Percentiles rank a stretch among this genome's conserved stretches.
Conservation (phyloP, 2,797 vertebrate species). For the Pangasius sanitwongsei region DNA sequence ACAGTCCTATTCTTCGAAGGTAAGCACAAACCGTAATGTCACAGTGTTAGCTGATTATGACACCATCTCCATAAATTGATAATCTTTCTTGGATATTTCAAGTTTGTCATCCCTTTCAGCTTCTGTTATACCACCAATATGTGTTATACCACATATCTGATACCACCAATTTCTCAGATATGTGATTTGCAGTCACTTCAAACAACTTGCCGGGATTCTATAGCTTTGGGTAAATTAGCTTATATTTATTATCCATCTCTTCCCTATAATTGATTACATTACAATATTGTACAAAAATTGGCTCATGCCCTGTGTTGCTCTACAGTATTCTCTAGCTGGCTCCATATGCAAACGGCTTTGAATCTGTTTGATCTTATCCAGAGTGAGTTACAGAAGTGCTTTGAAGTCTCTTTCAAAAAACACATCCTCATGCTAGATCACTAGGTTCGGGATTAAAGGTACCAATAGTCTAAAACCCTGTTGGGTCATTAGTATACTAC, state of each 20-base stretch:
- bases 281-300: not conserved
- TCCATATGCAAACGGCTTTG: not conserved
- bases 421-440: not conserved
- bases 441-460: not conserved
- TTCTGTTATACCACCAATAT: not conserved
- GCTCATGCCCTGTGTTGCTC: not conserved
- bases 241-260: not conserved
- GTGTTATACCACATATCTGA: too few relatives aligned
- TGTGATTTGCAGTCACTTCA: not conserved
- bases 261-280: not conserved
- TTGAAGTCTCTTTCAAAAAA: not conserved
- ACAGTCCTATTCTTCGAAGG: not conserved
- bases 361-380: not conserved
- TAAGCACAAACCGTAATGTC: not conserved
- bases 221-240: not conserved
- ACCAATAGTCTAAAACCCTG: not conserved
- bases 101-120: not conserved
- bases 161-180: not conserved
- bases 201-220: not conserved
- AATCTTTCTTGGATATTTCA: not conserved
- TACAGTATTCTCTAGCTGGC: not conserved
- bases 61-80: not conserved
- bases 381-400: not conserved
- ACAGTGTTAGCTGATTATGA: constrained; percentile 1
- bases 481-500: not conserved